Evolutionary conservation across 1,140 invertebrate species (phyloP), one percentile per base, ranked within the genome.

Genomic region (Drosophila micromelanica): DNA sequence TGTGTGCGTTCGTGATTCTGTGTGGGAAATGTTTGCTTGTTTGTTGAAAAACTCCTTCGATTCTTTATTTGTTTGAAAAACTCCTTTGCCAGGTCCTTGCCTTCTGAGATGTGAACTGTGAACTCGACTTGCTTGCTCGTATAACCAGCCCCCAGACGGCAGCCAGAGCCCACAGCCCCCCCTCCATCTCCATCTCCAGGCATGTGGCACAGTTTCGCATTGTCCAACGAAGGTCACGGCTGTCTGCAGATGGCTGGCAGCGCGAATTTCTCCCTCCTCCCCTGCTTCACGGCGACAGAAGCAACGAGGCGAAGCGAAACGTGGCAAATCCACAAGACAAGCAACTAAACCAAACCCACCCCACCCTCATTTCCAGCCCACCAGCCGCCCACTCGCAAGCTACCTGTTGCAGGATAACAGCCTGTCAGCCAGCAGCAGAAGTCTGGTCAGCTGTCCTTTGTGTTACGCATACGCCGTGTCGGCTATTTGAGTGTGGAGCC

Each of bases 61-160:
- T 70, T 55, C 43, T 55, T 46, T 46, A 52, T 52, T 57, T 49
- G n/a, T 57, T 61, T 59, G 55, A 40, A 80, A 80, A 84, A 76
- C 80, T 72, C 80, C 72, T 73, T 76, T 46, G 72, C 76, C 51
- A 76, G 49, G 76, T 72, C 76, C 67, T 79, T 73, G 55, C 59
- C 45, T 56, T 55, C 40, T 23, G 35, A 49, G 27, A 57, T 72
- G 55, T 59, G 54, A 80, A 35, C 40, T 51, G 35, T n/a, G 52
- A 57, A 9, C 20, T 68, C 20, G 20, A 67, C 17, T 30, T 60
- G 40, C 40, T 15, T 35, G 40, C 6, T 15, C 48, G 52, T 23
- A 6, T 12, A 63, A 20, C 2, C 30, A n/a, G 30, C 57, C 15
- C 30, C 27, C 38, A 42, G 3, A 4, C 13, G 30, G 3, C 5